Base-by-base conservation (phyloP, 1,140 invertebrate species). In the Zaprionus gabonicus region DNA sequence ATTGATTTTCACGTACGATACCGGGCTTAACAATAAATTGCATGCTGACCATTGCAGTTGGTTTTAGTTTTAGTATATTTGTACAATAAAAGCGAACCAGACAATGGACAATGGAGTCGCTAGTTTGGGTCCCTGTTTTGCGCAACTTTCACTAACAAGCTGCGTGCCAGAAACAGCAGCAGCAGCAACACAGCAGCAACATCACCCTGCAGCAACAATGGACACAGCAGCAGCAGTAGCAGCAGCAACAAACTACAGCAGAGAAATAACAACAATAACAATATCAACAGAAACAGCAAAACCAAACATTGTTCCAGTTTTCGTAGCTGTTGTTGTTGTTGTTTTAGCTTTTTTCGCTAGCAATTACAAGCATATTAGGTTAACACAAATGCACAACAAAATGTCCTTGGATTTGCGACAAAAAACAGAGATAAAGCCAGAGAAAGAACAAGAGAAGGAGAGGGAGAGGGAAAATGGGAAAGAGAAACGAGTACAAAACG, bases 361-460 rank as follows among this genome's bases (percentile, higher is more conserved):
- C 78, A 80, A 81, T 81, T 81, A 81, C 79, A 80, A 80, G 68
- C 71, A 80, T 80, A 81, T 81, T 81, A 81, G 79, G 77, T 81
- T 81, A 81, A 81, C 79, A 81, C 73, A 81, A 81, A 81, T 81
- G 77, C 67, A 81, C 79, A 81, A 76, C 79, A 80, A 80, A 80
- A 81, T 80, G 79, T 81, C 79, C 79, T 81, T 81, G 79, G 79
- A 68, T 81, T 75, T 71, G 70, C 73, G 53, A 72, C 36, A 80
- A 46, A 23, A 38, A 58, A 46, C 20, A 46, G 15, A 58, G 20
- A 23, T n/a, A 58, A 27, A 28, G 15, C 28, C 7, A 2, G 31
- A 65, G 12, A 38, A 9, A 68, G 49, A 53, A 3, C 38, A 9
- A 1, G 15, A 38, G 49, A 38, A 7, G 5, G 15, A 38, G 15